Percentiles rank a stretch among this genome's conserved stretches.
phyloP scores from a whole-genome alignment of 2,797 vertebrate species.

The Poeciliopsis paucimaculata region DNA sequence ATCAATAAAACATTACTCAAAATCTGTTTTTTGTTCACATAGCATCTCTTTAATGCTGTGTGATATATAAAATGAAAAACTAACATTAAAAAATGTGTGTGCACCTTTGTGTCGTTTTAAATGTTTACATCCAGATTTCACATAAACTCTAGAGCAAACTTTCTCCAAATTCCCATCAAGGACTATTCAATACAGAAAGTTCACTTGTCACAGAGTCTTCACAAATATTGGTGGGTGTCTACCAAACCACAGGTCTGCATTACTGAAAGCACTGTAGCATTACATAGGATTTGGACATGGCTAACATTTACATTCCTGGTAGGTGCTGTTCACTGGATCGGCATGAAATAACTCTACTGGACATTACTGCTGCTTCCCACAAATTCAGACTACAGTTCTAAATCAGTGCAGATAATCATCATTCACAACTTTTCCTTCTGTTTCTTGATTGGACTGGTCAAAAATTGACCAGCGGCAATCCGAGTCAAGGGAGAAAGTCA shows the following conservation, averaged over 20 bases:
- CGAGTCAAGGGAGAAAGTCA: too few species aligned
- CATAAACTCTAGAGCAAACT: neutral
- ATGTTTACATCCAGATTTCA: neutral
- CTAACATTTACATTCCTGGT: neutral
- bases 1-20: neutral
- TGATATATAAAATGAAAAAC: neutral
- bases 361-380: neutral
- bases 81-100: neutral
- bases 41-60: neutral
- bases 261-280: neutral
- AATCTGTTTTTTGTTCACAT: neutral
- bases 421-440: too few species aligned
- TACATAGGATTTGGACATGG: neutral
- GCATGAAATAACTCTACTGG: neutral
- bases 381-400: neutral
- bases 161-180: constrained; percentile 9
- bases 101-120: neutral
- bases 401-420: too few species aligned
- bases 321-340: neutral
- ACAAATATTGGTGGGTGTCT: constrained; percentile 3
- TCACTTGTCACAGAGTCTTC: constrained; percentile 8
- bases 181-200: constrained; percentile 19
- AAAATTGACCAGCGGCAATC: too few species aligned
- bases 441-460: too few species aligned
- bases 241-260: neutral